phyloP scores from a whole-genome alignment of 2,888 invertebrate genomes.

The Pristionchus entomophagus region DNA sequence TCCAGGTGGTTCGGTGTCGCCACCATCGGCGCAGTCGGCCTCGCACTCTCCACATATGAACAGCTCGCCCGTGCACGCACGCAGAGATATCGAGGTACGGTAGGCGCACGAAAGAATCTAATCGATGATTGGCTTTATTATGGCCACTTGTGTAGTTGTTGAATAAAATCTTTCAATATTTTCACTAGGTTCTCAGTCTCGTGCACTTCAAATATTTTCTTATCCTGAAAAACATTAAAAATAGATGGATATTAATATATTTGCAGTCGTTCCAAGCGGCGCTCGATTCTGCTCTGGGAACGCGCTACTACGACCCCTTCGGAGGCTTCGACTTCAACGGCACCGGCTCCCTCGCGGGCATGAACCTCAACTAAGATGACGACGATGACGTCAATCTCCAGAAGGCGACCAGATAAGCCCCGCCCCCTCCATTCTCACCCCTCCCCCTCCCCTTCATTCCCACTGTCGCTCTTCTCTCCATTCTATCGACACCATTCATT shows the following conservation, averaged over 20 bases:
- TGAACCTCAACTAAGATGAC: conserved; percentile 40
- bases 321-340: conserved; percentile 57
- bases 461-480: background rate
- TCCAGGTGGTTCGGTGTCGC: conserved; percentile 26
- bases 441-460: background rate
- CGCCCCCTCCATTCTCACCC: background rate
- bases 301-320: conserved; percentile 64
- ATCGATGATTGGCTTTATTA: background rate
- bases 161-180: no score
- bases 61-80: conserved; percentile 37
- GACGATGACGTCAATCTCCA: background rate
- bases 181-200: no score
- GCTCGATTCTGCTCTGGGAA: background rate
- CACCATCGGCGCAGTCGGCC: conserved; percentile 40
- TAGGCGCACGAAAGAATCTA: background rate
- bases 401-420: conserved; percentile 35
- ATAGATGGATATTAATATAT: background rate
- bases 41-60: conserved; percentile 46
- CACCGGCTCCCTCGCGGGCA: background rate
- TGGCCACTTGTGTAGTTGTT: no score
- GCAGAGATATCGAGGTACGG: conserved; percentile 35
- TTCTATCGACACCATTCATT: background rate
- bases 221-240: background rate
- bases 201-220: no score
- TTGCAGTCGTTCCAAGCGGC: conserved; percentile 35